A percentile compares a stretch with the other conserved stretches of the same genome.
phyloP scores from a whole-genome alignment of 2,113 vertebrate species.

The Mormoops blainvillei region DNA sequence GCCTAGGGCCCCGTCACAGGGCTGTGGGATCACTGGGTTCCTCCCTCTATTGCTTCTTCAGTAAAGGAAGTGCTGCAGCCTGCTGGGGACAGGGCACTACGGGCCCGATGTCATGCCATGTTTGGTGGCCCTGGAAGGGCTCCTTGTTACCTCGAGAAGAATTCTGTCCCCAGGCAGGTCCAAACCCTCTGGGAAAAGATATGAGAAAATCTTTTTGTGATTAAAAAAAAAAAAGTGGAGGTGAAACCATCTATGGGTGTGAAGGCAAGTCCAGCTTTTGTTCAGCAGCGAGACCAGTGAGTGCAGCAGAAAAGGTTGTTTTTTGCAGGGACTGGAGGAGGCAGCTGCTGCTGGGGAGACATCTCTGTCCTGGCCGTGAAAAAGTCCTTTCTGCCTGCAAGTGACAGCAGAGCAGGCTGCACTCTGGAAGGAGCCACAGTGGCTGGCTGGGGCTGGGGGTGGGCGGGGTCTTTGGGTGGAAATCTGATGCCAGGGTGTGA shows the following conservation, averaged over 20 bases:
- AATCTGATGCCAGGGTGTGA: not conserved
- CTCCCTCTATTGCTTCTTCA: not conserved
- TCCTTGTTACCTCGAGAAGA: not conserved
- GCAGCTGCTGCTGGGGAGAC: not conserved
- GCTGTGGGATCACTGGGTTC: not conserved
- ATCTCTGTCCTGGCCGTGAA: not conserved
- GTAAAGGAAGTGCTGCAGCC: not conserved
- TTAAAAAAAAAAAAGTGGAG: not conserved
- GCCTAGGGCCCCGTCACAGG: not conserved
- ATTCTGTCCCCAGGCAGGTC: not conserved
- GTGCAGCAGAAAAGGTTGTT: not conserved
- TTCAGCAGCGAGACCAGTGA: not conserved
- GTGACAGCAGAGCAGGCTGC: not conserved
- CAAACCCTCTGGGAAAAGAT: not conserved
- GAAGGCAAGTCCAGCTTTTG: not conserved
- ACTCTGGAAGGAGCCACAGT: not conserved
- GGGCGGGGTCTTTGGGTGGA: not conserved
- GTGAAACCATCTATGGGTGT: no score
- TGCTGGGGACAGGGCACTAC: not conserved
- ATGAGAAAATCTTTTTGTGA: not conserved
- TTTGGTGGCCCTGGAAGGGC: not conserved
- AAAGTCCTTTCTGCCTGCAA: not conserved
- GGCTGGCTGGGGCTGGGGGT: not conserved
- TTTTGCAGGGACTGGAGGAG: not conserved
- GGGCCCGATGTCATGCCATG: not conserved